These are phyloP conservation scores for Drosophila bipectinata DNA, from an alignment of 1,140 invertebrate species.

Conservation along the genomic window DNA sequence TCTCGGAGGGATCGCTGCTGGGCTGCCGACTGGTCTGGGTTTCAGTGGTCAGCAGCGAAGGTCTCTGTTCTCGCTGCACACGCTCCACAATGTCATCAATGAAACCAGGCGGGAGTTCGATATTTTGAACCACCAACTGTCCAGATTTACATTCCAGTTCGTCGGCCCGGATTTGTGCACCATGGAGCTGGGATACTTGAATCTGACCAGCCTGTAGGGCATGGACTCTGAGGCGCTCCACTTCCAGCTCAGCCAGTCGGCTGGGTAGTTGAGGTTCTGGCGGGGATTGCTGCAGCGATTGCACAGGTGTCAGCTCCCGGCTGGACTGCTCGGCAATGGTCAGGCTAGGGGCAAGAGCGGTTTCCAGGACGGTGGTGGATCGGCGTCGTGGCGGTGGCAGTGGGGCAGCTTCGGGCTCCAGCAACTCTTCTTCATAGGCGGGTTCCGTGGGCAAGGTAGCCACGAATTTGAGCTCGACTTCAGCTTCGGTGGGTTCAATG, in stretches of 20 bases:
- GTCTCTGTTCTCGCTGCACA: slow-evolving; percentile 65
- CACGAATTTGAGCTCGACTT: slow-evolving; percentile 54
- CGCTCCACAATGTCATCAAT: slow-evolving; percentile 86
- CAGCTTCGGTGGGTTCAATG: slow-evolving; percentile 59
- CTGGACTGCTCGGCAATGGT: slow-evolving; percentile 50
- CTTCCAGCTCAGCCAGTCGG: slow-evolving; percentile 88
- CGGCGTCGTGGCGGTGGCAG: slow-evolving; percentile 74
- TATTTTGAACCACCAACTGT: slow-evolving; percentile 87
- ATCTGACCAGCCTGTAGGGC: slow-evolving; percentile 91
- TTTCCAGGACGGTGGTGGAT: slow-evolving; percentile 66
- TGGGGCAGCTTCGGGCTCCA: slow-evolving; percentile 36
- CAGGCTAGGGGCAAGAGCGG: slow-evolving; percentile 22
- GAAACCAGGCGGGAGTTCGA: slow-evolving; percentile 87
- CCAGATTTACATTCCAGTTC: slow-evolving; percentile 86
- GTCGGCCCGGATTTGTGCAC: slow-evolving; percentile 86
- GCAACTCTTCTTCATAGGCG: slow-evolving; percentile 22
- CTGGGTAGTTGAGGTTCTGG: slow-evolving; percentile 48
- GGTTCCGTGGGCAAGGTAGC: slow-evolving; percentile 62
- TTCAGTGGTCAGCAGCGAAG: slow-evolving; percentile 56
- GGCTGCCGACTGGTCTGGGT: slow-evolving; percentile 76
- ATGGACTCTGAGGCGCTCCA: slow-evolving; percentile 90
- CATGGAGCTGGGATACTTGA: slow-evolving; percentile 91
- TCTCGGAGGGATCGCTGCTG: slow-evolving; percentile 65
- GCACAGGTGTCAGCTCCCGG: slow-evolving; percentile 62
- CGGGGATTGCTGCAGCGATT: slow-evolving; percentile 40